These are phyloP conservation scores for Meleagris gallopavo DNA, from an alignment of 2,113 vertebrate species.

Conservation along the genomic window DNA sequence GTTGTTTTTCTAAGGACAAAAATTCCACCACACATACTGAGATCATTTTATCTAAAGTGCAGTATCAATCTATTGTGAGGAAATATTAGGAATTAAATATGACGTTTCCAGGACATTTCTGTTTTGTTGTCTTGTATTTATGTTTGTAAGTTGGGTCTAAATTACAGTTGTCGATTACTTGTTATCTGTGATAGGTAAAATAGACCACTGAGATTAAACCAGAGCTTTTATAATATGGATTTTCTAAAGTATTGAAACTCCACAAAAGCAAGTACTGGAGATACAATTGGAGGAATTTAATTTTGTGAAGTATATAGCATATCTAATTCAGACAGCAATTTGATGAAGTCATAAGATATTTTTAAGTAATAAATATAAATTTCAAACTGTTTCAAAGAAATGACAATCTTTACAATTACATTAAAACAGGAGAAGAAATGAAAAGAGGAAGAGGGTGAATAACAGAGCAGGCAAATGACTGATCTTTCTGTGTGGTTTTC, in stretches of 20 bases:
- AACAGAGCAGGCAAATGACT: slow-evolving; percentile 57
- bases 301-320: not conserved
- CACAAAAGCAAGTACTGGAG: not conserved
- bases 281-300: not conserved
- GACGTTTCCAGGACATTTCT: not conserved
- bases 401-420: not conserved
- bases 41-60: not conserved
- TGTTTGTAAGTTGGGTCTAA: not conserved
- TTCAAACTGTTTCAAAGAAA: slow-evolving; percentile 37
- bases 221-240: not conserved
- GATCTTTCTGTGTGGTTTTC: slow-evolving; percentile 68
- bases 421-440: slow-evolving; percentile 37
- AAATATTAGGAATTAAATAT: not conserved
- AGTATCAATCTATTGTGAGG: not conserved
- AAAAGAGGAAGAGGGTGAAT: slow-evolving; percentile 50
- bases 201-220: not conserved
- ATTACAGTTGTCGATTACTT: not conserved
- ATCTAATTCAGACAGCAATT: not conserved
- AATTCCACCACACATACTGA: not conserved
- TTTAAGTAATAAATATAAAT: slow-evolving; percentile 27
- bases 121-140: not conserved
- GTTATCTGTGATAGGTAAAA: not conserved
- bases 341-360: not conserved
- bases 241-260: not conserved
- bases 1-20: not conserved